phyloP scores from a whole-genome alignment of 2,888 invertebrate species.

The Brenthis hecate region DNA sequence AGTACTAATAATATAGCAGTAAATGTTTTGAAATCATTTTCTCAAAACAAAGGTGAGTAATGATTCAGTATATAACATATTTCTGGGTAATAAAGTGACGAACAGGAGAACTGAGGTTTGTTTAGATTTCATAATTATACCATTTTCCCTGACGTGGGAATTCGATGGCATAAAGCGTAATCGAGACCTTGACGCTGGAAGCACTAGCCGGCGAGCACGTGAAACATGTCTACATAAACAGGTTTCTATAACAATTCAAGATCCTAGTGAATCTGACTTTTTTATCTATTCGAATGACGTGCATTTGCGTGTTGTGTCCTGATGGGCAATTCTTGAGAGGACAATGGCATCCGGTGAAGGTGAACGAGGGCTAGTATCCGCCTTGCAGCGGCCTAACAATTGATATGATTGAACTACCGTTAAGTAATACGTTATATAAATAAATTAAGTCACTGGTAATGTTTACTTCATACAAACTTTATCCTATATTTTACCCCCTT shows the following conservation, averaged over 20 bases:
- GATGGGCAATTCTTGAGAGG: constrained; percentile 44
- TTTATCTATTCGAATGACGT: constrained; percentile 52
- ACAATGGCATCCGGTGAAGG: constrained; percentile 51
- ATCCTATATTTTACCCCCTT: no score
- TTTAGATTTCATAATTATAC: constrained; percentile 8
- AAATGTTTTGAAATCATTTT: no score
- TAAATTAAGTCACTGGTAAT: neutral
- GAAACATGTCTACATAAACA: constrained; percentile 63
- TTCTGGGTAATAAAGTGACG: constrained; percentile 24
- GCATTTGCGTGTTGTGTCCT: constrained; percentile 45
- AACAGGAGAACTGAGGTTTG: constrained; percentile 4
- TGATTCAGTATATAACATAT: constrained; percentile 21
- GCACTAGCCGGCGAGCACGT: constrained; percentile 58
- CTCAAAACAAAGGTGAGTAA: neutral
- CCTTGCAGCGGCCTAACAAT: constrained; percentile 8
- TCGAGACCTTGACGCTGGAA: constrained; percentile 60
- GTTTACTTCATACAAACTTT: no score
- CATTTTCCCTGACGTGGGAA: constrained; percentile 27
- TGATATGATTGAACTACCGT: constrained; percentile 10
- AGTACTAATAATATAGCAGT: no score
- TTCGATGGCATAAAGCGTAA: constrained; percentile 54
- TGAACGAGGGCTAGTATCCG: constrained; percentile 45
- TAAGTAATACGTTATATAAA: neutral
- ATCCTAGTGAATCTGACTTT: constrained; percentile 67
- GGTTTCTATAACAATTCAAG: constrained; percentile 56